A percentile compares a stretch with the other conserved stretches of the same genome.
These are phyloP conservation scores for Chrysocyon brachyurus DNA, from an alignment of 2,797 vertebrate genomes.

Conservation along the genomic window DNA sequence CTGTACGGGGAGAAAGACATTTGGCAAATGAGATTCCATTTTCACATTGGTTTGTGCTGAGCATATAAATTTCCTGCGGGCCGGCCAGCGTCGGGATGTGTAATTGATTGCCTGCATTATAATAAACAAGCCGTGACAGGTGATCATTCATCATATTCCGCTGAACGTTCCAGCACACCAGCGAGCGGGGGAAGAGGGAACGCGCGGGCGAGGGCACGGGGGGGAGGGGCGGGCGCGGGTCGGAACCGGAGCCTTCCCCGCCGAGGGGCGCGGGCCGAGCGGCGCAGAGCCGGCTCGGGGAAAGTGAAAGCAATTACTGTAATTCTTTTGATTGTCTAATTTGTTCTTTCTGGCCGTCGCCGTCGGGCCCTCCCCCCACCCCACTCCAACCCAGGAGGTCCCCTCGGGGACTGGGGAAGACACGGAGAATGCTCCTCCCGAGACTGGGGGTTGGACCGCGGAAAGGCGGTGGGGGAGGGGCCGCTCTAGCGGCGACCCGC, in stretches of 20 bases:
- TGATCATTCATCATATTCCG: constrained; percentile 95
- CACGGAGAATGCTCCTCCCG: constrained; percentile 13
- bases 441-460: background rate
- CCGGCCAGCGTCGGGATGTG: constrained; percentile 91
- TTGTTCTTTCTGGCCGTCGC: constrained; percentile 80
- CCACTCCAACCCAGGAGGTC: constrained; percentile 18
- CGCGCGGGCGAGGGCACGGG: background rate
- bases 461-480: constrained; percentile 65
- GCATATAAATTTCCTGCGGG: constrained; percentile 93
- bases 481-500: constrained; percentile 38
- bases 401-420: constrained; percentile 55
- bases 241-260: constrained; percentile 38
- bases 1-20: constrained; percentile 86
- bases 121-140: constrained; percentile 97
- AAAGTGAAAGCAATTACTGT: constrained; percentile 75
- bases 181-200: constrained; percentile 60
- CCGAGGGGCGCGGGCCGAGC: background rate
- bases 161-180: constrained; percentile 87
- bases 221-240: constrained; percentile 52
- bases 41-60: constrained; percentile 89
- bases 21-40: constrained; percentile 90
- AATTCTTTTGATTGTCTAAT: constrained; percentile 82
- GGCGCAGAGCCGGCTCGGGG: background rate
- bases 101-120: constrained; percentile 98
- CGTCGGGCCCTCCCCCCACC: constrained; percentile 43